Percentiles rank a stretch among this genome's conserved stretches.
These are phyloP conservation scores for Podarcis lilfordi DNA, from an alignment of 2,797 vertebrate genomes.

Conservation along the genomic window DNA sequence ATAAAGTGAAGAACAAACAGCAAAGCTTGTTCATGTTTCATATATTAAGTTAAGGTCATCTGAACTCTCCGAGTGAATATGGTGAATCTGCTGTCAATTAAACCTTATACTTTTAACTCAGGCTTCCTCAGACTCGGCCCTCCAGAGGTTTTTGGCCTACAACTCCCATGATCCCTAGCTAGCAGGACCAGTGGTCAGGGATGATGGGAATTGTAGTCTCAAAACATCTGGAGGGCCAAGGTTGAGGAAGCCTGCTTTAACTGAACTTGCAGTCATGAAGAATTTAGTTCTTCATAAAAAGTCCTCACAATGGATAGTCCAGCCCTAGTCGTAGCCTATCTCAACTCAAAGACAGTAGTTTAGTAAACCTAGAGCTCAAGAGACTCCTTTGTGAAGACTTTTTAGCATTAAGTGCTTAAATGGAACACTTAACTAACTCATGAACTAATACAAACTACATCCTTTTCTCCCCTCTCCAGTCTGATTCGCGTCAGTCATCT, in stretches of 20 bases:
- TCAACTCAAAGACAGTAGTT: background rate
- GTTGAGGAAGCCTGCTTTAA: background rate
- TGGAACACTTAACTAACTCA: constrained; percentile 44
- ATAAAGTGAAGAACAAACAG: background rate
- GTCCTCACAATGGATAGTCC: too few species aligned
- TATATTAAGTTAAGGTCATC: background rate
- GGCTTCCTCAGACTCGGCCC: too few species aligned
- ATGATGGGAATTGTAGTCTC: too few species aligned
- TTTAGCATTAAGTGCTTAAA: constrained; percentile 39
- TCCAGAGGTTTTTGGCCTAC: too few species aligned
- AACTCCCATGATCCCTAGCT: too few species aligned
- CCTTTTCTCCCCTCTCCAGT: constrained; percentile 79
- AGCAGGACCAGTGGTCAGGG: too few species aligned
- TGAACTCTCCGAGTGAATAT: background rate
- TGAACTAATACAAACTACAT: constrained; percentile 71
- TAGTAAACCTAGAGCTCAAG: constrained; percentile 32
- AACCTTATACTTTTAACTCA: constrained; percentile 16
- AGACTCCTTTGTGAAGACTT: constrained; percentile 16
- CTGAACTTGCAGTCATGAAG: background rate
- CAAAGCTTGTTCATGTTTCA: background rate
- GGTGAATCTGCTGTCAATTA: background rate
- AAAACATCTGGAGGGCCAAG: too few species aligned
- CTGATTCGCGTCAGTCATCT: constrained; percentile 91
- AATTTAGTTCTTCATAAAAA: background rate
- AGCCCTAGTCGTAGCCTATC: too few species aligned